These are phyloP conservation scores for Xylocopa sonorina DNA, from an alignment of 1,140 invertebrate species.

Conservation along the genomic window DNA sequence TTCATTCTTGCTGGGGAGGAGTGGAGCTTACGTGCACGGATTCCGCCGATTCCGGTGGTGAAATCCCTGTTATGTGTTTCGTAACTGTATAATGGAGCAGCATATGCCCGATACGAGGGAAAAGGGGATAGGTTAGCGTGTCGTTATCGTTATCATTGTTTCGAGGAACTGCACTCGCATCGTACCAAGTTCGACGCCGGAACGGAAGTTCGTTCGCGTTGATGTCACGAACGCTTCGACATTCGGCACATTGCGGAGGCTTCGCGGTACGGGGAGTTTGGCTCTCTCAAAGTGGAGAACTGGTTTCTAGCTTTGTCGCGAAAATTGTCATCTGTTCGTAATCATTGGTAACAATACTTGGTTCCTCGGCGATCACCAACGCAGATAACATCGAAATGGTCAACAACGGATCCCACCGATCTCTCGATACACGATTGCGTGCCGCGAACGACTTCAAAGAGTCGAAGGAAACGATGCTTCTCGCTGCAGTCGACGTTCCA, in stretches of 20 bases:
- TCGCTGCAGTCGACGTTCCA: too few species aligned
- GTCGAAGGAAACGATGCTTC: too few species aligned
- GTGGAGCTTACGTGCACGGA: not conserved
- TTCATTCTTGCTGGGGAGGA: not conserved
- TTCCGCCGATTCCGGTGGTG: not conserved
- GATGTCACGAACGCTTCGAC: not conserved
- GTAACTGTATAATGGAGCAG: not conserved
- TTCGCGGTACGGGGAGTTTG: not conserved
- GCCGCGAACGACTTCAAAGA: too few species aligned
- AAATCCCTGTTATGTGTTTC: not conserved
- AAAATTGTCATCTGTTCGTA: too few species aligned
- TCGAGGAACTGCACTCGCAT: not conserved
- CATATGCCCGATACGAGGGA: not conserved
- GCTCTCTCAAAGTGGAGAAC: too few species aligned
- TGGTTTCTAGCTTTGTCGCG: not conserved
- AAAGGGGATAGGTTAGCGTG: not conserved
- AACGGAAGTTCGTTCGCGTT: constrained; percentile 15
- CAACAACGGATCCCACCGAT: too few species aligned
- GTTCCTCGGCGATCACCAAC: too few species aligned
- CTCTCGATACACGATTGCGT: too few species aligned
- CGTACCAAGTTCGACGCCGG: not conserved
- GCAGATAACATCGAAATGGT: too few species aligned
- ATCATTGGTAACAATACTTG: too few species aligned
- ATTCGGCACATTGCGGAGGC: constrained; percentile 6
- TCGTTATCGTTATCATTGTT: constrained; percentile 38